phyloP scores from a whole-genome alignment of 2,797 vertebrate species.

The Oophaga sylvatica region DNA sequence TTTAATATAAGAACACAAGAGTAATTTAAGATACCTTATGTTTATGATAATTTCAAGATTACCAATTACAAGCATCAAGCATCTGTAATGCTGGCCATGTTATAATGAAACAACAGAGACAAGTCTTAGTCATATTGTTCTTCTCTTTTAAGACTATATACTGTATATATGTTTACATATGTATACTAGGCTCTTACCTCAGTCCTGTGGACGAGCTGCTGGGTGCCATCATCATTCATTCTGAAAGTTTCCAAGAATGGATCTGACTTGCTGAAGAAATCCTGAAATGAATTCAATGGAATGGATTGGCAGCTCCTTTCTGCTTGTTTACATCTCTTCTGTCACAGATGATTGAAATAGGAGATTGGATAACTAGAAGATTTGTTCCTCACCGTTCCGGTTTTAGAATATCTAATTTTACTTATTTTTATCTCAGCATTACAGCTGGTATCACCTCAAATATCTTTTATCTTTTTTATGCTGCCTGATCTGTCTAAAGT shows the following conservation, averaged over 20 bases:
- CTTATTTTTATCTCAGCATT: background rate
- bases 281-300: constrained; percentile 74
- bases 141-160: background rate
- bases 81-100: constrained; percentile 3
- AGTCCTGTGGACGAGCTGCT: constrained; percentile 95
- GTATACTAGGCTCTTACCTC: constrained; percentile 79
- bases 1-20: constrained; percentile 20
- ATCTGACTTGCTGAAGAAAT: constrained; percentile 99
- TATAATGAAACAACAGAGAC: background rate
- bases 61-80: background rate
- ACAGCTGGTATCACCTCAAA: background rate
- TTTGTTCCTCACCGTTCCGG: constrained; percentile 18
- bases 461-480: background rate
- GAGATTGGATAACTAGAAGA: constrained; percentile 6
- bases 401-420: constrained; percentile 16
- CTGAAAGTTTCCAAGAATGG: constrained; percentile 98
- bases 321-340: constrained; percentile 23
- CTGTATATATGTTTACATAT: too few species aligned
- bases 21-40: constrained; percentile 12
- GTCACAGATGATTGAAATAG: constrained; percentile 8
- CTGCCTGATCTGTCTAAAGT: background rate
- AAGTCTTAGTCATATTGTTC: background rate
- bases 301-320: constrained; percentile 30
- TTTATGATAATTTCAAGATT: constrained; percentile 2
- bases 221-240: constrained; percentile 94